Base-by-base conservation (phyloP, 2,113 vertebrate genomes). In the Phrynocephalus versicolor region DNA sequence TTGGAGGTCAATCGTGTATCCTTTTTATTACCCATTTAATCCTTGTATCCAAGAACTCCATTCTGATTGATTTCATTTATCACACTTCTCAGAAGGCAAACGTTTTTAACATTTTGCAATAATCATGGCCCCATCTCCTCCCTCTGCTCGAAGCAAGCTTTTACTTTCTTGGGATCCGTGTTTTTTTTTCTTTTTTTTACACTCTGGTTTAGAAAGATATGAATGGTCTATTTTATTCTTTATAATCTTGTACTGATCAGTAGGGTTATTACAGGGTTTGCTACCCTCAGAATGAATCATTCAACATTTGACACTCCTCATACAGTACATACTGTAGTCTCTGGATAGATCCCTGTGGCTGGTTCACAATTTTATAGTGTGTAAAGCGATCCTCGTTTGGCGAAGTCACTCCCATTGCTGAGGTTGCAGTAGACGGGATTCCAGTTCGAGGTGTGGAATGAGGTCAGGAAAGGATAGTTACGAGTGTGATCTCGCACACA, bases 1-100 rank as follows among this genome's bases (percentile, higher is more conserved):
- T 90, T 96, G 95, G 94, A 97, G 96, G 96, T 97, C 96, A 95
- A 93, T 58, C 84, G 92, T 83, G 78, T 95, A 92, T 91, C 94
- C 94, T 93, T 94, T 95, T 96, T 95, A 96, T 97, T 95, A 95
- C 94, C 92, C 92, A 95, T 95, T 96, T 97, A 96, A 96, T 97
- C 94, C 93, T 93, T 96, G 95, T 95, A 91, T 95, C 95, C 94
- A 91, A 86, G 89, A 94, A 91, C 94, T 95, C 90, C 82, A 16
- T 90, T 89, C 91, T 90, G 93, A 96, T 94, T 95, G 94, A 96
- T 95, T 51, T 94, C 94, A 90, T 92, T 95, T 90, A 92, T 93
- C 91, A 60, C 84, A 87, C 85, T 94, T 93, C 90, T 95, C 90
- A 92, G 88, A 86, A 88, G 93, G 69, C 90, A 95, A 93, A 95